A percentile compares a stretch with the other conserved stretches of the same genome.
phyloP scores from a whole-genome alignment of 2,797 vertebrate species.

The Urocyon cinereoargenteus region DNA sequence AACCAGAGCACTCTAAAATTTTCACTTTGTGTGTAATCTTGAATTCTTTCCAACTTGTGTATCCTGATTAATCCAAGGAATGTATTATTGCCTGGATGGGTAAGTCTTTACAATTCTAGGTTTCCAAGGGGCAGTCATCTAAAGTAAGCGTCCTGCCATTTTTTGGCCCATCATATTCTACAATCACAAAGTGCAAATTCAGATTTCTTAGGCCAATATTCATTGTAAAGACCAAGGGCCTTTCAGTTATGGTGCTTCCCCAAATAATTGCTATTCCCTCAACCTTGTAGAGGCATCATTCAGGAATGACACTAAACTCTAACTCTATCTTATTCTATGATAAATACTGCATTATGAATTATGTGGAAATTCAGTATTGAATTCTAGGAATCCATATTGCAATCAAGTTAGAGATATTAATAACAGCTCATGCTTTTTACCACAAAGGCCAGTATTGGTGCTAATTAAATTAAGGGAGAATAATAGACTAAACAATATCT shows the following conservation, averaged over 20 bases:
- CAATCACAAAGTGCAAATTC: not conserved
- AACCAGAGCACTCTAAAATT: not conserved
- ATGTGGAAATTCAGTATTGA: not conserved
- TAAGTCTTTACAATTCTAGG: not conserved
- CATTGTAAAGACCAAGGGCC: not conserved
- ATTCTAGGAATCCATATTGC: not conserved
- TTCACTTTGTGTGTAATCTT: not conserved
- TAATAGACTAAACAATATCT: not conserved
- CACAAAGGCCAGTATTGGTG: not conserved
- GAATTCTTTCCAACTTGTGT: not conserved
- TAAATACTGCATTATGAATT: not conserved
- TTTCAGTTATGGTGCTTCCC: not conserved
- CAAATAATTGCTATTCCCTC: not conserved
- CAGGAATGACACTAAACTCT: not conserved
- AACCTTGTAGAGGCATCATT: not conserved
- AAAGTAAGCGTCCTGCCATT: not conserved
- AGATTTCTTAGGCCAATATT: not conserved
- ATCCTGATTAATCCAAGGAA: not conserved
- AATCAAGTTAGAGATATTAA: not conserved
- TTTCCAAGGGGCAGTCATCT: constrained; percentile 9
- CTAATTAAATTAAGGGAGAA: constrained; percentile 31
- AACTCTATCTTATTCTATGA: constrained; percentile 9
- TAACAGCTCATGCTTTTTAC: not conserved
- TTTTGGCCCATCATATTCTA: constrained; percentile 1
- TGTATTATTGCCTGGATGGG: not conserved